phyloP scores from a whole-genome alignment of 2,797 vertebrate species.

The Carcharodon carcharias region DNA sequence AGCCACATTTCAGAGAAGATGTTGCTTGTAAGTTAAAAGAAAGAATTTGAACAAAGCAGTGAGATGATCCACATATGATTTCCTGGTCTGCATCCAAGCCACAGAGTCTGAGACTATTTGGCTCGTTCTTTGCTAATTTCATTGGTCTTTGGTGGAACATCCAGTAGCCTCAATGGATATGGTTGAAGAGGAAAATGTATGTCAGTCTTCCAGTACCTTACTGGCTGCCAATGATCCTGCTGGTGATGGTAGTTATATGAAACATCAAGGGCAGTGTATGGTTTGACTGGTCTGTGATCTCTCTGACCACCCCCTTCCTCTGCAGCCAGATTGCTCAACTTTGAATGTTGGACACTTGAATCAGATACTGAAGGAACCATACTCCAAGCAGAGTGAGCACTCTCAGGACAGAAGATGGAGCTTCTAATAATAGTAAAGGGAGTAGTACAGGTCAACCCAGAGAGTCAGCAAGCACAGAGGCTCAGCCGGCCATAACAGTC shows the following conservation, averaged over 20 bases:
- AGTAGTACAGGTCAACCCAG: not conserved
- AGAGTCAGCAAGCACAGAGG: not conserved
- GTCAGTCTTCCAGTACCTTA: no score
- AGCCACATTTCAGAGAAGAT: not conserved
- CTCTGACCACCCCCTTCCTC: not conserved
- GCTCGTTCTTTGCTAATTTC: not conserved
- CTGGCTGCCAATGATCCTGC: not conserved
- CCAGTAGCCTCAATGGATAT: not conserved
- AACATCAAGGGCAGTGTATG: not conserved
- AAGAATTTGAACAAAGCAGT: not conserved
- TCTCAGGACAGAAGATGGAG: not conserved
- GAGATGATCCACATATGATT: not conserved
- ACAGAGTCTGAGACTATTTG: not conserved
- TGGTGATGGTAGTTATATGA: not conserved
- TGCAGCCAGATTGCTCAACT: not conserved
- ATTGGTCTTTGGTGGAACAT: not conserved
- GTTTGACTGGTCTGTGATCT: not conserved
- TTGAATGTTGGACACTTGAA: not conserved
- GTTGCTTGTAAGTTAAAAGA: not conserved
- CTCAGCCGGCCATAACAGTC: not conserved
- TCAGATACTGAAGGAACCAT: not conserved
- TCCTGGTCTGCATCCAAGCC: not conserved
- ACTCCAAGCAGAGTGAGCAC: not conserved
- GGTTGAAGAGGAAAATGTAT: not conserved
- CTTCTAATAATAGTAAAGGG: not conserved